Evolutionary conservation across 2,797 vertebrate species (phyloP), one percentile per base, ranked within the genome.

Genomic region (Chiloscyllium punctatum): DNA sequence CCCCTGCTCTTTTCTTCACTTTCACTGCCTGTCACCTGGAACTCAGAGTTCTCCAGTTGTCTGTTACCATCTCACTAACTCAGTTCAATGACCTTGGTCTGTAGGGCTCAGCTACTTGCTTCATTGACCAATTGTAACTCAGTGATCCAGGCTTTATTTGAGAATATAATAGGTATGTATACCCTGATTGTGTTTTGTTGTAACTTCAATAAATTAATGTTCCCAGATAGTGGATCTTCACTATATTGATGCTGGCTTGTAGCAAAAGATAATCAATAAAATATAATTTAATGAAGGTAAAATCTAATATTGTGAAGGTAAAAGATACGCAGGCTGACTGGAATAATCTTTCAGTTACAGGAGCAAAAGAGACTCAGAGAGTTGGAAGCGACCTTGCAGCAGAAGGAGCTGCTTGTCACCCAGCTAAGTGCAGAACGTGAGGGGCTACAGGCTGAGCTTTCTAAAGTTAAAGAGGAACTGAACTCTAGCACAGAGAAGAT

Each of bases 381-480:
- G 66, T 13, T 92, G 90, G 90, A 92, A 69, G 95, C 97, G 96
- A 97, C 97, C 79, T 96, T 98, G 95, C 97, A 97, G 96, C 96
- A 97, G 95, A 97, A 96, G 82, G 98, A 98, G 96, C 95, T 96
- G 27, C 97, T 98, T 96, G 96, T 98, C 0, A 23, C 74, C 37
- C 96, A 95, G 90, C 96, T 98, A 95, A 97, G 77, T 88, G 96
- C 94, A 37, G 97, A 98, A 94, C 97, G 97, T 96, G 96, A 97
- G 95, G 96, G 96, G 23, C 96, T 98, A 51, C 97, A 96, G 95
- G 96, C 96, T 0, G 98, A 98, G 97, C 97, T 98, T 68, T 96
- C 96, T 23, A 96, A 97, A 0, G 97, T 98, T 95, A 98, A 98
- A 96, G 97, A 97, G 92, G 97, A 97, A 25, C 97, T 98, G 42